These are phyloP conservation scores for Synergus laeviventris DNA, from an alignment of 2,888 invertebrate genomes.

Conservation along the genomic window DNA sequence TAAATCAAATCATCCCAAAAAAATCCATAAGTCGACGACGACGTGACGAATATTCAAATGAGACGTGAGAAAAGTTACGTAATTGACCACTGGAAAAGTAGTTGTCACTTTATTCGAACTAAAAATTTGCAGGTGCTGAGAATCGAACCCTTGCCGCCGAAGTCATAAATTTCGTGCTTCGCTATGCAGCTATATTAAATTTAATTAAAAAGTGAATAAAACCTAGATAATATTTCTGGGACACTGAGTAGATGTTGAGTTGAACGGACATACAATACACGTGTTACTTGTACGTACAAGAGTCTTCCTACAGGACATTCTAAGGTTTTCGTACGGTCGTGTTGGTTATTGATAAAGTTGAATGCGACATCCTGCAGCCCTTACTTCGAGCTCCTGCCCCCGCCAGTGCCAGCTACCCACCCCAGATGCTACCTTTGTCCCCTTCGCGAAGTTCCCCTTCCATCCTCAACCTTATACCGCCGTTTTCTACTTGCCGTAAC, in stretches of 20 bases:
- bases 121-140: no score
- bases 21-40: no score
- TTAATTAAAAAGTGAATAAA: neutral
- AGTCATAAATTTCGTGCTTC: no score
- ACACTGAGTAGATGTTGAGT: neutral
- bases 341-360: slow-evolving; percentile 74
- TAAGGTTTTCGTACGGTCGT: slow-evolving; percentile 51
- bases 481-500: slow-evolving; percentile 43
- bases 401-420: slow-evolving; percentile 56
- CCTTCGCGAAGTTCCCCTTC: slow-evolving; percentile 45
- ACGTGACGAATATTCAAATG: no score
- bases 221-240: neutral
- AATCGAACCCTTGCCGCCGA: no score
- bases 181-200: no score
- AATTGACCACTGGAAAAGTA: no score
- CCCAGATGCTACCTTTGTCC: slow-evolving; percentile 53
- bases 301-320: slow-evolving; percentile 10
- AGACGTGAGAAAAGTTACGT: no score
- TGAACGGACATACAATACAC: neutral
- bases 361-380: slow-evolving; percentile 69
- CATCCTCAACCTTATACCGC: neutral
- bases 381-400: slow-evolving; percentile 50
- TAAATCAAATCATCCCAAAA: no score
- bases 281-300: slow-evolving; percentile 26
- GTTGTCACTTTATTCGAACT: no score